Evolutionary conservation across 2,888 invertebrate species (phyloP), one percentile per base, ranked within the genome.

Genomic region (Aleiodes leptofemur): DNA sequence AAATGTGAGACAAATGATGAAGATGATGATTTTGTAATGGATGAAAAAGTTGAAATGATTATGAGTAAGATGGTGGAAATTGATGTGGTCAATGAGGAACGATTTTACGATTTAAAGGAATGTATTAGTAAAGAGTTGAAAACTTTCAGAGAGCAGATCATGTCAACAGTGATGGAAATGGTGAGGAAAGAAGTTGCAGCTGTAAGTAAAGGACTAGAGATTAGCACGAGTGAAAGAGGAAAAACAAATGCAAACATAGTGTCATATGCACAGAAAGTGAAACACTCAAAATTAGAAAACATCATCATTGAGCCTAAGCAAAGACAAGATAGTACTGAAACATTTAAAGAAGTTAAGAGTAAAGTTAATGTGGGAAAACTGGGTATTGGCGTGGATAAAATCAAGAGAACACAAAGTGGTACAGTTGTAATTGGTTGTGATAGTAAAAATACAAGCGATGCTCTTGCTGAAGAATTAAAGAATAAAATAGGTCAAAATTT

Each of bases 391-490:
- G 38, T 78, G 1, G 61, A 73, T 4, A 76, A 59, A 71, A 71
- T 78, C 5, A 73, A 38, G 4, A 71, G 70, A 23, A 69, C 69
- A 5, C 16, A 61, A 5, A 56, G 48, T 14, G 77, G 76, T n/a
- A 78, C 68, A 64, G 23, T 79, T 4, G 72, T 78, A 6, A 14
- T 78, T 23, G 74, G 74, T 14, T 77, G 72, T n/a, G 50, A 73
- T 29, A 74, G 59, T 43, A 71, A 59, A 51, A 14, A 14, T 9
- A 71, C 77, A 38, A 56, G 16, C 9, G 76, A 77, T 11, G 70
- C 51, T 13, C 31, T 78, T 7, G 74, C 70, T n/a, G n/a, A 69
- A 7, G 55, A 74, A 57, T 43, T 78, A 3, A 69, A 59, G 14
- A 72, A 71, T 11, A 61, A 77, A 23, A 4, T 77, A 16, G 72